phyloP scores from a whole-genome alignment of 2,113 vertebrate genomes.

The Cottus gobio region DNA sequence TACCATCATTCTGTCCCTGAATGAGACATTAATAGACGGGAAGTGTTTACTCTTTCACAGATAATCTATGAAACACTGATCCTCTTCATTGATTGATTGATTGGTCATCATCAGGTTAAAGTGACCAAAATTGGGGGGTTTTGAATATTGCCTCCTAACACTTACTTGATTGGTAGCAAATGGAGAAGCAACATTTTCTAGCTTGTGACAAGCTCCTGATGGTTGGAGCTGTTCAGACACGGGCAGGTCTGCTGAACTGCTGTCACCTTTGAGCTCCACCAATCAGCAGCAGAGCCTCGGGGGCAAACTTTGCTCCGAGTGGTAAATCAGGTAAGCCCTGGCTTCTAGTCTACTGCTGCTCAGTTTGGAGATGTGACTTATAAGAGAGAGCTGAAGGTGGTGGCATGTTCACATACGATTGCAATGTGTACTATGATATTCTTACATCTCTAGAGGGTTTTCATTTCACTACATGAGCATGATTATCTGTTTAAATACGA shows the following conservation, averaged over 20 bases:
- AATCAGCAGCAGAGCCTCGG: slow-evolving; percentile 37
- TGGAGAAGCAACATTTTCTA: not conserved
- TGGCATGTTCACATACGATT: not conserved
- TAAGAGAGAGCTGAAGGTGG: slow-evolving; percentile 1
- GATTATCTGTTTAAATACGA: slow-evolving; percentile 5
- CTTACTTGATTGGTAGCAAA: not conserved
- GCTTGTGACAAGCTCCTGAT: slow-evolving; percentile 26
- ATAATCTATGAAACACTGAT: not conserved
- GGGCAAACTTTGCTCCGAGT: slow-evolving; percentile 59
- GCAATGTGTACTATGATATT: not conserved
- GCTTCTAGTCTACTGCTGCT: slow-evolving; percentile 10
- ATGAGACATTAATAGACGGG: slow-evolving; percentile 23
- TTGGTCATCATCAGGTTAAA: not conserved
- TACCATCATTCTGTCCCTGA: slow-evolving; percentile 2
- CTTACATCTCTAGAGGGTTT: not conserved
- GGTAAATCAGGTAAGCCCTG: slow-evolving; percentile 32
- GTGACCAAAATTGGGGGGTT: not conserved
- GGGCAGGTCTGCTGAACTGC: slow-evolving; percentile 46
- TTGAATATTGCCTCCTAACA: not conserved
- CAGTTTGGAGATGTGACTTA: slow-evolving; percentile 3
- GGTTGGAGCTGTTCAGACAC: slow-evolving; percentile 25
- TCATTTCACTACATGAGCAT: not conserved
- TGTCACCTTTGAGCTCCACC: slow-evolving; percentile 68
- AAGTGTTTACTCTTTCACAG: slow-evolving; percentile 11
- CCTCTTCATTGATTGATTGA: not conserved